Evolutionary conservation across 2,113 vertebrate species (phyloP).

Genomic region (Camelus bactrianus): DNA sequence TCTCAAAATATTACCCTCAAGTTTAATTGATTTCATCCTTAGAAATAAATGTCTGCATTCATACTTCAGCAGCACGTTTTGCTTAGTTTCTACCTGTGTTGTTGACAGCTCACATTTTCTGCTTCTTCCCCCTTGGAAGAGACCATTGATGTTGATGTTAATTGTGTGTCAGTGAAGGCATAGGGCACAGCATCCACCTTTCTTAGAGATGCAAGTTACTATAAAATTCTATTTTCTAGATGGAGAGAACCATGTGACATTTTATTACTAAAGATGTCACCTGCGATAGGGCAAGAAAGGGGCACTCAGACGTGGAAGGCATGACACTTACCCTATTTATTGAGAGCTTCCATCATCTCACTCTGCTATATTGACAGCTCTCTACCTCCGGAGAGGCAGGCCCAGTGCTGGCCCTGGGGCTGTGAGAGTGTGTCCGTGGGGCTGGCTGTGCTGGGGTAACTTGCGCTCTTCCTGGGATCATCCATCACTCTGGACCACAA

Average conservation of each 20-base stretch:
- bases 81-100: neutral
- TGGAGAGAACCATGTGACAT: neutral
- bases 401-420: rapidly evolving
- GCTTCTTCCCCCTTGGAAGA: neutral
- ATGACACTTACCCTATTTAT: neutral
- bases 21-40: neutral
- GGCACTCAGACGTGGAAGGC: neutral
- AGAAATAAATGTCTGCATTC: neutral
- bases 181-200: neutral
- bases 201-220: neutral
- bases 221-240: neutral
- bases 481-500: neutral
- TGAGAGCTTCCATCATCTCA: neutral
- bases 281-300: neutral
- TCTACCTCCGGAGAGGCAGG: rapidly evolving
- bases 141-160: neutral
- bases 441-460: too few species aligned
- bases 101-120: neutral
- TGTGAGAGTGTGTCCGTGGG: neutral
- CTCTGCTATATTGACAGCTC: neutral
- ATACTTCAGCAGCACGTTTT: neutral
- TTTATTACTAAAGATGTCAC: neutral
- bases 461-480: neutral
- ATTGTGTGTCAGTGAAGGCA: neutral
- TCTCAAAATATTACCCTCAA: neutral